Evolutionary conservation across 2,888 invertebrate species (phyloP).

Genomic region (Notodonta ziczac): DNA sequence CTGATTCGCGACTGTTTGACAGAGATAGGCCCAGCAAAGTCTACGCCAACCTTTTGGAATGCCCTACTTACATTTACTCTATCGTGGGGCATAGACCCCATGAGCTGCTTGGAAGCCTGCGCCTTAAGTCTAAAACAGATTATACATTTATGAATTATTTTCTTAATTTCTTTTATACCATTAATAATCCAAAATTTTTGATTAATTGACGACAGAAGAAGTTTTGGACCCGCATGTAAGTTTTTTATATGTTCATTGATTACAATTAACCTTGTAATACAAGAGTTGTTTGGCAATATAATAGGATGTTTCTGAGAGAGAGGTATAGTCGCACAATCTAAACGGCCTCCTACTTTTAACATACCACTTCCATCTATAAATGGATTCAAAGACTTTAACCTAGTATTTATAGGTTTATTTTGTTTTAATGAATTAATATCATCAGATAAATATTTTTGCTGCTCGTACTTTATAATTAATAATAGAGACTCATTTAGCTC

Average conservation of each 20-base stretch:
- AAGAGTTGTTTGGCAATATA: neutral
- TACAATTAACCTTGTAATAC: neutral
- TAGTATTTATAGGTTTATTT: neutral
- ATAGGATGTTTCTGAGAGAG: neutral
- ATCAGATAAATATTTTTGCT: neutral
- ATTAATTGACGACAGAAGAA: neutral
- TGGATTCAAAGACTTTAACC: neutral
- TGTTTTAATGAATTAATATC: neutral
- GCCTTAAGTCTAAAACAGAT: conserved; percentile 6
- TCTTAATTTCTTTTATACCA: conserved; percentile 3
- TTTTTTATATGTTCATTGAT: neutral
- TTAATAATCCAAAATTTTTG: conserved; percentile 6
- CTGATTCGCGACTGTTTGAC: neutral
- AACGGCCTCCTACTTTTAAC: neutral
- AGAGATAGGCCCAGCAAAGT: conserved; percentile 7
- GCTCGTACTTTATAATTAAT: neutral
- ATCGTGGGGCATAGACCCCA: conserved; percentile 7
- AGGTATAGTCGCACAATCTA: neutral
- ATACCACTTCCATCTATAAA: neutral
- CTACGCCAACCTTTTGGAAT: conserved; percentile 6
- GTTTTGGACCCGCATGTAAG: neutral
- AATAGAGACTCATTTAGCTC: neutral
- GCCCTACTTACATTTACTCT: neutral
- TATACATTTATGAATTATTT: neutral
- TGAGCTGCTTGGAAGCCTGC: conserved; percentile 5